A percentile compares a stretch with the other conserved stretches of the same genome.
phyloP scores from a whole-genome alignment of 2,888 invertebrate species.

The Synergus laeviventris region DNA sequence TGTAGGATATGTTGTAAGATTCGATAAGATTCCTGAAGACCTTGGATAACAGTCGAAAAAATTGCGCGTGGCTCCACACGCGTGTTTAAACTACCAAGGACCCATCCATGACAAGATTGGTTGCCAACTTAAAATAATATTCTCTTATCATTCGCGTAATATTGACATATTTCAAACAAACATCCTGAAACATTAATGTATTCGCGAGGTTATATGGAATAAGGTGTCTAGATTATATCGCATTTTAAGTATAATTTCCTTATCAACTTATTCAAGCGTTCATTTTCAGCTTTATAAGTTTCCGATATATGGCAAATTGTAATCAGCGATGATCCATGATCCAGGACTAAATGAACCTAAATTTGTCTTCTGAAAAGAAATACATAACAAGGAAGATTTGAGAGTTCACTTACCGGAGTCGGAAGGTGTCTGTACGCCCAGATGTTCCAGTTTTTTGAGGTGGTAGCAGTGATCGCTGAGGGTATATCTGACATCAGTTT shows the following conservation, averaged over 20 bases:
- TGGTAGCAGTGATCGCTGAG: constrained; percentile 83
- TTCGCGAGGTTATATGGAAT: not conserved
- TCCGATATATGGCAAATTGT: too few relatives aligned
- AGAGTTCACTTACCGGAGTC: constrained; percentile 87
- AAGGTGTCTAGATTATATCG: not conserved
- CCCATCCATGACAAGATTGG: not conserved
- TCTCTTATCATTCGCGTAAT: constrained; percentile 6
- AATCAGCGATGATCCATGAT: too few relatives aligned
- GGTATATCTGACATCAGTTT: constrained; percentile 64
- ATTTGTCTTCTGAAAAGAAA: too few relatives aligned
- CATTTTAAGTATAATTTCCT: too few relatives aligned
- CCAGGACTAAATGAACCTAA: too few relatives aligned
- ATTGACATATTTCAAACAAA: constrained; percentile 7
- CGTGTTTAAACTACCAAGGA: not conserved
- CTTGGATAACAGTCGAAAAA: not conserved
- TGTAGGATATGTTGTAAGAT: not conserved
- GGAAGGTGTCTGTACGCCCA: constrained; percentile 91
- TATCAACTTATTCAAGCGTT: too few relatives aligned
- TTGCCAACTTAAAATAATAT: not conserved
- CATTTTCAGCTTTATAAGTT: too few relatives aligned
- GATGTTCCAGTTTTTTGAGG: constrained; percentile 79
- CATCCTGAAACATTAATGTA: not conserved
- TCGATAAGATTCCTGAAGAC: constrained; percentile 5
- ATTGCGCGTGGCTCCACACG: not conserved
- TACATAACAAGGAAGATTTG: not conserved